Evolutionary conservation across 2,797 vertebrate species (phyloP).

Genomic region (Eupleurogrammus muticus): DNA sequence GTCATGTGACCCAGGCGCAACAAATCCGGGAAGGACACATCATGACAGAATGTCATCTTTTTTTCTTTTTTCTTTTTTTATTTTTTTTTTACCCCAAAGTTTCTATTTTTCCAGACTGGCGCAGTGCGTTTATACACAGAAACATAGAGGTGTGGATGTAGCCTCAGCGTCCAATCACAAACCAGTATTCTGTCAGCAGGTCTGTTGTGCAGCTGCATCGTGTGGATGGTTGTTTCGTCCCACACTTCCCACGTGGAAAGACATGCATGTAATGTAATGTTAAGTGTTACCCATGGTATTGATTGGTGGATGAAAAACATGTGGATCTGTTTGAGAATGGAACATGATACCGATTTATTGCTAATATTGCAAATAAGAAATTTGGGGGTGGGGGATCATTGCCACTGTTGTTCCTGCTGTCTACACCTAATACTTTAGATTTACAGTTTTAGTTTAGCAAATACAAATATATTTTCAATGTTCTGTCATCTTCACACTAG

Average conservation of each 20-base stretch:
- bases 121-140: too few relatives aligned
- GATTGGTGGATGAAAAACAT: slow-evolving; percentile 12
- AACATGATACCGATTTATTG: slow-evolving; percentile 20
- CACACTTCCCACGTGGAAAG: slow-evolving; percentile 9
- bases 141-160: too few relatives aligned
- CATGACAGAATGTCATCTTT: too few relatives aligned
- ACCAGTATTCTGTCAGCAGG: slow-evolving; percentile 61
- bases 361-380: slow-evolving; percentile 13
- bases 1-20: too few relatives aligned
- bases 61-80: too few relatives aligned
- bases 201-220: slow-evolving; percentile 23
- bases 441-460: slow-evolving; percentile 32
- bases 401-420: slow-evolving; percentile 23
- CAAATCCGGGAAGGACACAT: too few relatives aligned
- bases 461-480: slow-evolving; percentile 26
- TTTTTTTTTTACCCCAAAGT: too few relatives aligned
- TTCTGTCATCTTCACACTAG: slow-evolving; percentile 47
- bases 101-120: too few relatives aligned
- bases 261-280: slow-evolving; percentile 23
- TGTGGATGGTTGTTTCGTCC: slow-evolving; percentile 25
- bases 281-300: slow-evolving; percentile 23
- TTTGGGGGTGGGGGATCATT: slow-evolving; percentile 2
- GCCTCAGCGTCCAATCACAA: slow-evolving; percentile 46
- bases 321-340: slow-evolving; percentile 3
- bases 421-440: slow-evolving; percentile 17